A percentile compares a stretch with the other conserved stretches of the same genome.
phyloP scores from a whole-genome alignment of 2,888 invertebrate species.

The Emmelina monodactyla region DNA sequence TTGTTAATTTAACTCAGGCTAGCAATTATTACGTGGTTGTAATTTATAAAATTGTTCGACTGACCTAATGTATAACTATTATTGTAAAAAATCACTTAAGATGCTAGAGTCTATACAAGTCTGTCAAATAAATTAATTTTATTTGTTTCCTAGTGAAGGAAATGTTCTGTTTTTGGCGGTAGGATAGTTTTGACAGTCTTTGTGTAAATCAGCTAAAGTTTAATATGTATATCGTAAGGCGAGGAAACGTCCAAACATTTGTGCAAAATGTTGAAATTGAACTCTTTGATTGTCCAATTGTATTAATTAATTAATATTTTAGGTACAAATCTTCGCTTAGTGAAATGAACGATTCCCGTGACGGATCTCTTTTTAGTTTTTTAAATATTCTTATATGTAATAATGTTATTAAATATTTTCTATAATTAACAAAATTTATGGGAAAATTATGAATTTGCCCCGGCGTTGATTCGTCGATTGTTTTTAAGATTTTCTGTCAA shows the following conservation, averaged over 20 bases:
- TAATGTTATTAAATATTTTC: slow-evolving; percentile 3
- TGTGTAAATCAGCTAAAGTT: neutral
- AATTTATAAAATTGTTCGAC: slow-evolving; percentile 35
- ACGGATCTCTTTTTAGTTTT: slow-evolving; percentile 27
- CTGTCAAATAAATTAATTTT: slow-evolving; percentile 2
- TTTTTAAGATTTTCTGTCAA: slow-evolving; percentile 20
- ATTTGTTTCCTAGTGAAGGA: neutral
- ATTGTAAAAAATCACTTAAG: slow-evolving; percentile 18
- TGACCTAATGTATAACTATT: slow-evolving; percentile 41
- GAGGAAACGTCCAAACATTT: slow-evolving; percentile 35
- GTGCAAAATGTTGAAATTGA: slow-evolving; percentile 25
- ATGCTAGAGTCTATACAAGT: neutral
- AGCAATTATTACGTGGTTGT: slow-evolving; percentile 27
- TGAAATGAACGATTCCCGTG: slow-evolving; percentile 20
- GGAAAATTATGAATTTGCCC: slow-evolving; percentile 41
- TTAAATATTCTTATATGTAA: slow-evolving; percentile 9
- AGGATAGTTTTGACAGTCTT: neutral
- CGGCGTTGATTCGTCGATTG: slow-evolving; percentile 22
- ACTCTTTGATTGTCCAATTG: slow-evolving; percentile 31
- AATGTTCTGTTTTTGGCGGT: neutral
- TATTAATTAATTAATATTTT: slow-evolving; percentile 19
- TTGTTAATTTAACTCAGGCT: slow-evolving; percentile 14
- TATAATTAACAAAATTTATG: slow-evolving; percentile 23
- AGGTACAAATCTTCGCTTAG: slow-evolving; percentile 14
- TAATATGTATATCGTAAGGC: slow-evolving; percentile 15